Base-by-base conservation (phyloP, 92 coral and sea anemone genomes). In the Parazoanthus swiftii region DNA sequence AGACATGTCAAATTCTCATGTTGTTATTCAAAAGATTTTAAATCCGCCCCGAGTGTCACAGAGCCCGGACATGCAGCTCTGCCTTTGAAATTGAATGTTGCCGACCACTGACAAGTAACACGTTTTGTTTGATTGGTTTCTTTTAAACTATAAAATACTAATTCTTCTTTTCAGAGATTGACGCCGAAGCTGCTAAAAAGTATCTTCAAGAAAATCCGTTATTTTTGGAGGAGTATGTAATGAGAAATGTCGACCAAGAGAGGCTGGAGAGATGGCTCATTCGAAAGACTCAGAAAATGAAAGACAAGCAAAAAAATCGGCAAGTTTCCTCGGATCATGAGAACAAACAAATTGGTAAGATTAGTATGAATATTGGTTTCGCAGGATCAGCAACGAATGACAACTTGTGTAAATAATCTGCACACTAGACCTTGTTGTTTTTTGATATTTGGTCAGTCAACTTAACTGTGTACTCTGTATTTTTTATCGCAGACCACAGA, bases 221-320 rank as follows among this genome's bases (percentile, higher is more conserved):
- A 90, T 97, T 97, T 86, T 77, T 97, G 87, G 99, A 97, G 48
- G 93, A 97, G 44, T 97, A 92, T 82, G 98, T 95, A 21, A 94
- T 97, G 98, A 95, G 90, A 74, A 88, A 94, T 81, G 98, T 95
- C 18, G 98, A 97, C 73, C 97, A 93, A 84, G 98, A 95, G 48
- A 88, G 98, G 39, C 87, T 97, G 21, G 99, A 97, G 70, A 85
- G 99, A 63, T 97, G 99, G 98, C 94, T 95, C 74, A 92, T 97
- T 71, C 82, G 98, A 63, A 97, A 97, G 85, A 95, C 99, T 18
- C 94, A 95, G 70, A 95, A 97, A 86, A 75, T 95, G 74, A 97
- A 97, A 86, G 94, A 92, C 81, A 95, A 95, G 77, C 87, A 25
- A 50, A 84, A 84, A 71, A 73, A 84, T 44, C 87, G 77, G 43